Evolutionary conservation across 2,888 invertebrate species (phyloP), one percentile per base, ranked within the genome.

Genomic region (Adela reaumurella): DNA sequence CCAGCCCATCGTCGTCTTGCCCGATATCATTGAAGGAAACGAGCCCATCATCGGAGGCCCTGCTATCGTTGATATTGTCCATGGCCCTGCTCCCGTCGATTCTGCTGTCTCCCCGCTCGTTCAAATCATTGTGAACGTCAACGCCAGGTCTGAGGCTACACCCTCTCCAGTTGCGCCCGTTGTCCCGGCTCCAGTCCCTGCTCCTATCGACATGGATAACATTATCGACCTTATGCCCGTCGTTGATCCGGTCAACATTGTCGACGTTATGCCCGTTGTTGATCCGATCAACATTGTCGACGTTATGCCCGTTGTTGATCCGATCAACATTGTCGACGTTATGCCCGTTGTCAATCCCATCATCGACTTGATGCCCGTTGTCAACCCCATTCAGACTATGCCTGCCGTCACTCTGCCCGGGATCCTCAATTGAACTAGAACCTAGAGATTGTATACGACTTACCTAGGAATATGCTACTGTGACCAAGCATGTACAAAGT

Each of bases 271-370:
- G 18, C 46, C 56, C 51, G 57, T 35, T 60, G 48, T 60, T 54
- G 1, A 53, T 56, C 49, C 61, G 62, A 8, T 14, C 35, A 14
- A 35, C 11, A 35, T 14, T 48, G 54, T 63, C 55, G 47, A 64
- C 51, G 59, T 53, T 17, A n/a, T n/a, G n/a, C n/a, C n/a, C n/a
- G 58, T 61, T 47, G 55, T 53, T 43, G 57, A 61, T 18, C 66
- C 66, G n/a, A n/a, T n/a, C 44, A 63, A 61, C 17, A 53, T 46
- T 46, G 62, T 65, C 50, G 64, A 64, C 35, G 50, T 53, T 51
- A n/a, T n/a, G n/a, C n/a, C n/a, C n/a, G 44, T 47, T n/a, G 48
- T 55, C 28, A 43, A 53, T 19, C 54, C 53, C 16, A 59, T 61
- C 54, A 57, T 52, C 19, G 46, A 56, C 51, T 56, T 24, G 61